These are phyloP conservation scores for Brevipalpus yothersi DNA, from an alignment of 1,140 invertebrate genomes.

Conservation along the genomic window DNA sequence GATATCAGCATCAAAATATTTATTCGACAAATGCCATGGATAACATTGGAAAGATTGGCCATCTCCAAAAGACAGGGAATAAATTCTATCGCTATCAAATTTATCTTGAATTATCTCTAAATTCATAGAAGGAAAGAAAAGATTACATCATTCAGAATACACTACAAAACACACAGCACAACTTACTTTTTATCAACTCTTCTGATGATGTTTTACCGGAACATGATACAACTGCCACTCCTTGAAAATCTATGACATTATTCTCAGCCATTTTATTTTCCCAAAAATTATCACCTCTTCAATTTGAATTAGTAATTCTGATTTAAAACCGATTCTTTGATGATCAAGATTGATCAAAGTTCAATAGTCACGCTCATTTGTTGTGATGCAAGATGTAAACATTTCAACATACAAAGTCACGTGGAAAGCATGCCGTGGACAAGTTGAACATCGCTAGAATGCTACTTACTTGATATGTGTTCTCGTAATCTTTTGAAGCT, in stretches of 20 bases:
- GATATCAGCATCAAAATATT: conserved; percentile 4
- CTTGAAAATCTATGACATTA: not conserved
- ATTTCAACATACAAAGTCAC: no score
- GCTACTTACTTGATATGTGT: no score
- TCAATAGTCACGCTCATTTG: no score
- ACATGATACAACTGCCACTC: not conserved
- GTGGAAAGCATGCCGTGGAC: no score
- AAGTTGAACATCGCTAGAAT: no score
- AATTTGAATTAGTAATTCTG: no score
- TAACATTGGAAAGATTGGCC: not conserved
- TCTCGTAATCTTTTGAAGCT: no score
- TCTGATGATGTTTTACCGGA: not conserved
- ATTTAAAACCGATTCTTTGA: no score
- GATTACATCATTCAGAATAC: not conserved
- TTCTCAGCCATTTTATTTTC: not conserved
- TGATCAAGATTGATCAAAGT: no score
- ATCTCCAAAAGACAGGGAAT: not conserved
- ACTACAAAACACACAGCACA: not conserved
- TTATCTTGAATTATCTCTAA: not conserved
- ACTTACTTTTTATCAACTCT: not conserved
- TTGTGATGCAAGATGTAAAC: no score
- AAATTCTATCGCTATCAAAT: not conserved
- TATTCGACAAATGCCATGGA: conserved; percentile 6
- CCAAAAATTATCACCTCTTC: no score
- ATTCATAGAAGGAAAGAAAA: not conserved